Evolutionary conservation across 2,888 invertebrate species (phyloP).

Genomic region (Phyllotreta cruciferae): DNA sequence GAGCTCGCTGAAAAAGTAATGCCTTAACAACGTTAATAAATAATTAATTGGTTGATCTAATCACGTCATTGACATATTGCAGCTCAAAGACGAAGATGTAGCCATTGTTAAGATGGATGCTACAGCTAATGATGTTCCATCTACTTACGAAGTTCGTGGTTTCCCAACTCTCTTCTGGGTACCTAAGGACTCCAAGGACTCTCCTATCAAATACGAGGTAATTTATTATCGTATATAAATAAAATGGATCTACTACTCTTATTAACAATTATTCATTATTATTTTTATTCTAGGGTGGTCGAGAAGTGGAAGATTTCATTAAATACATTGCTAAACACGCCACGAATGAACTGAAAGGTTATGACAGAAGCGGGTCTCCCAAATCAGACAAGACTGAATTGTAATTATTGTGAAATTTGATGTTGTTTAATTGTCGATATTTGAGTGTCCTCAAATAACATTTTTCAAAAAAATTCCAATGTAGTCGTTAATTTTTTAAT

Average conservation of each 20-base stretch:
- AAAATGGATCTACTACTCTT: neutral
- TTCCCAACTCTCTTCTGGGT: constrained; percentile 98
- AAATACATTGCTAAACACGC: constrained; percentile 94
- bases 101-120: constrained; percentile 98
- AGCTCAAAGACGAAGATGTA: constrained; percentile 74
- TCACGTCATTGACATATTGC: constrained; percentile 29
- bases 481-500: constrained; percentile 27
- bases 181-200: constrained; percentile 80
- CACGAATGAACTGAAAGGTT: constrained; percentile 85
- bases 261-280: neutral
- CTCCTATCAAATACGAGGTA: constrained; percentile 86
- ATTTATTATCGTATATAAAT: constrained; percentile 49
- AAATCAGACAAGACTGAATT: constrained; percentile 66
- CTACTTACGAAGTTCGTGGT: constrained; percentile 88
- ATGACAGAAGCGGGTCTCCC: constrained; percentile 82
- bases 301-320: constrained; percentile 91
- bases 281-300: constrained; percentile 76
- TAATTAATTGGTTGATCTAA: constrained; percentile 1
- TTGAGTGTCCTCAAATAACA: constrained; percentile 33
- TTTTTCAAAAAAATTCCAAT: constrained; percentile 31
- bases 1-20: constrained; percentile 86
- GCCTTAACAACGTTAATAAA: neutral
- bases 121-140: constrained; percentile 96
- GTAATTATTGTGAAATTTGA: constrained; percentile 56
- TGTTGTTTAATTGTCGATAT: constrained; percentile 33